Conservation (phyloP, 2,113 vertebrate species). For the Cyprinodon brontotheroides region DNA sequence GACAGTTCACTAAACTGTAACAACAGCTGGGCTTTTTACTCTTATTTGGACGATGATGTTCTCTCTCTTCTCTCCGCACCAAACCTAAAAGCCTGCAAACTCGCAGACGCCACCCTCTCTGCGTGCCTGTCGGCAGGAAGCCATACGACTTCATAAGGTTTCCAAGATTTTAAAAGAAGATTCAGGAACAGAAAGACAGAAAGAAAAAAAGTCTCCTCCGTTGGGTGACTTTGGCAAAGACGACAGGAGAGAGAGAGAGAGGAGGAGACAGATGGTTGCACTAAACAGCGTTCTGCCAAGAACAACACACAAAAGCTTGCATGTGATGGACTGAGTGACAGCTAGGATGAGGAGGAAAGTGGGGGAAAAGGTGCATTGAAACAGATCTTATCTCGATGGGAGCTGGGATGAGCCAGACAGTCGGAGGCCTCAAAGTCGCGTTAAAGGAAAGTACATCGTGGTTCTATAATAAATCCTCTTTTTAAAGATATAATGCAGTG, state of each 20-base stretch:
- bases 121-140: conserved; percentile 82
- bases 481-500: conserved; percentile 11
- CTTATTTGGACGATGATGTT: conserved; percentile 56
- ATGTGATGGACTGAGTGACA: conserved; percentile 92
- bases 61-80: conserved; percentile 29
- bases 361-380: conserved; percentile 25
- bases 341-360: conserved; percentile 55
- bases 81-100: conserved; percentile 14
- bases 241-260: conserved; percentile 80
- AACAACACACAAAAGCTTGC: conserved; percentile 84
- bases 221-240: conserved; percentile 91
- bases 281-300: conserved; percentile 93
- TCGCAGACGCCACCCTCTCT: conserved; percentile 3
- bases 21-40: conserved; percentile 85
- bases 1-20: conserved; percentile 64
- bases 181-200: conserved; percentile 39
- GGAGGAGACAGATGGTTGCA: conserved; percentile 99
- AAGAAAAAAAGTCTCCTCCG: conserved; percentile 72
- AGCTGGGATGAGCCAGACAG: neutral
- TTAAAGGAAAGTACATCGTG: neutral
- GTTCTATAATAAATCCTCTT: neutral
- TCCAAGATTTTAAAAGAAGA: conserved; percentile 84
- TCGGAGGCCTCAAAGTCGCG: neutral
- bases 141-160: conserved; percentile 94
- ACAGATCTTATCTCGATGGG: conserved; percentile 15